Evolutionary conservation across 2,797 vertebrate genomes (phyloP).

Genomic region (Melanogrammus aeglefinus): DNA sequence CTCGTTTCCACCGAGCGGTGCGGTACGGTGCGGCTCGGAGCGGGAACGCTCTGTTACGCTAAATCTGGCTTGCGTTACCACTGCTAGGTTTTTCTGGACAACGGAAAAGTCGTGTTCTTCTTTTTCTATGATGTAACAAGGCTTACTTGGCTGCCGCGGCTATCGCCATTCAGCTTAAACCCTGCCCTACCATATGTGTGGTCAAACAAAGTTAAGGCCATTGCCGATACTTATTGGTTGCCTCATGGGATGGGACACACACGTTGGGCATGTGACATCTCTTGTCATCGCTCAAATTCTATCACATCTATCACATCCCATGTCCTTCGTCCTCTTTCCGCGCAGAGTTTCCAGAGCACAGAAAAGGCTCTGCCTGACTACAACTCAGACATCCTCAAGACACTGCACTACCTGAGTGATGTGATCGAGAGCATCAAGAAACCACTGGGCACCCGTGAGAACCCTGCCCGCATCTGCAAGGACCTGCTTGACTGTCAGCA

Average conservation of each 20-base stretch:
- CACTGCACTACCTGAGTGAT: conserved; percentile 85
- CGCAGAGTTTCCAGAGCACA: conserved; percentile 90
- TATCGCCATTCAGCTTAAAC: too few relatives aligned
- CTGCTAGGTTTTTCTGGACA: too few relatives aligned
- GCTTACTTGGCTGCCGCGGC: too few relatives aligned
- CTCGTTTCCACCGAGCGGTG: too few relatives aligned
- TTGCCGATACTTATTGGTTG: background rate
- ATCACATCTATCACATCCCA: background rate
- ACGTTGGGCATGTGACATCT: background rate
- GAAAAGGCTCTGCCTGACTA: conserved; percentile 80
- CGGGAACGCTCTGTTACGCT: too few relatives aligned
- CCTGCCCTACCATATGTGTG: too few relatives aligned
- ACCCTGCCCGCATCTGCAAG: conserved; percentile 92
- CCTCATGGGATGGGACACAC: background rate
- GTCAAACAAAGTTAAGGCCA: background rate
- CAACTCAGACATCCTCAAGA: conserved; percentile 86
- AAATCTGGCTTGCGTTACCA: too few relatives aligned
- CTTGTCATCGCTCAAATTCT: background rate
- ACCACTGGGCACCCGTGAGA: conserved; percentile 87
- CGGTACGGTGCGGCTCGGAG: too few relatives aligned
- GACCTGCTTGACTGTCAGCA: conserved; percentile 89
- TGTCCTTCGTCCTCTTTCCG: background rate
- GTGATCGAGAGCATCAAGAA: conserved; percentile 89
- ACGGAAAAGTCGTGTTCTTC: too few relatives aligned
- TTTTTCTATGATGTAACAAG: too few relatives aligned